Evolutionary conservation across 2,113 vertebrate species (phyloP), one percentile per base, ranked within the genome.

Genomic region (Neotragus pygmaeus): DNA sequence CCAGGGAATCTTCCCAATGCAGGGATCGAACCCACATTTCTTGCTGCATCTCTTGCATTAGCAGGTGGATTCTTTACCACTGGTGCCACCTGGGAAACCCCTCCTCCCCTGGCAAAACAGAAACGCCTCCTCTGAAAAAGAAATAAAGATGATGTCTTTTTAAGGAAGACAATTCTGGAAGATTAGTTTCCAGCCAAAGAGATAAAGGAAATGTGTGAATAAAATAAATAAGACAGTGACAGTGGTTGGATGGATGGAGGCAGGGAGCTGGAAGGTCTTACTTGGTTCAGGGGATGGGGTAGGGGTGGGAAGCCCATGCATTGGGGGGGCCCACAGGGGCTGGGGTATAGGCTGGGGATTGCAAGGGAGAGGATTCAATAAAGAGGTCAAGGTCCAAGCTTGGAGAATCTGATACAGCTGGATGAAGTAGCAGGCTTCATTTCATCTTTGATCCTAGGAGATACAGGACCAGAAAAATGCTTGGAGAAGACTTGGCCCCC

Each of bases 271-370:
- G 27, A 15, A 36, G 23, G 8, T 53, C 17, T 15, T 9, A 15
- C n/a, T 14, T 0, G 3, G 30, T 28, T 58, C 43, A n/a, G 23
- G 45, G 36, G 14, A 21, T 3, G 58, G 43, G 73, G 33, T 4
- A 14, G 25, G 1, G 9, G 7, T 17, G 21, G 14, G 16, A 53
- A 16, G 14, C 2, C 2, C 3, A 5, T 60, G 19, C 11, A 5
- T 0, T 1, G 47, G 13, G 0, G 3, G 4, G 43, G n/a, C 3
- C 43, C 28, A 1, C 3, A 21, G 30, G n/a, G 60, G 27, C 6
- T 51, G 27, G 45, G 28, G 49, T 2, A 1, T 3, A 39, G 88
- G 27, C 25, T 55, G 14, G 12, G 30, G 36, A 60, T 7, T 7
- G 45, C 11, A n/a, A 7, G 15, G n/a, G 25, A 81, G n/a, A 81